Percentiles rank a stretch among this genome's conserved stretches.
These are phyloP conservation scores for Cairina moschata DNA, from an alignment of 2,113 vertebrate species.

Conservation along the genomic window DNA sequence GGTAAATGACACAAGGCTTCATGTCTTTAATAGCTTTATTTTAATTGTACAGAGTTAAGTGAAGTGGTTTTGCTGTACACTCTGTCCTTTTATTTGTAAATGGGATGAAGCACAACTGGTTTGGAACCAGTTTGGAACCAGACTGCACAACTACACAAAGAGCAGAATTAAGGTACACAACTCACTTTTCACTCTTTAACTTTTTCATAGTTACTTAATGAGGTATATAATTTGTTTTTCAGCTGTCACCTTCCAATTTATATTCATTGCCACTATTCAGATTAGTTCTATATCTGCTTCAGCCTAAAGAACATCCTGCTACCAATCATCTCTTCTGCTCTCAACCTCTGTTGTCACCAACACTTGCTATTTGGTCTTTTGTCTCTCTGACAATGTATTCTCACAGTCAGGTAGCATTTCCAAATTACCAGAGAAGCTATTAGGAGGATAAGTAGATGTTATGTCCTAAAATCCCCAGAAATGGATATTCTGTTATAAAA, in stretches of 20 bases:
- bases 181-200: background rate
- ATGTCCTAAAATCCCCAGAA: background rate
- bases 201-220: background rate
- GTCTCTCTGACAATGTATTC: background rate
- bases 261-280: background rate
- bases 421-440: background rate
- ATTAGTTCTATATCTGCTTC: background rate
- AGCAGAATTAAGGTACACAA: background rate
- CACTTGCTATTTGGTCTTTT: background rate
- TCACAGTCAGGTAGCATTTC: background rate
- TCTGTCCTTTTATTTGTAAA: background rate
- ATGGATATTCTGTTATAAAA: background rate
- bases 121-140: background rate
- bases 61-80: background rate
- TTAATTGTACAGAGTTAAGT: background rate
- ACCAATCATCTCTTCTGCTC: background rate
- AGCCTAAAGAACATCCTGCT: background rate
- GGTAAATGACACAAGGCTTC: background rate
- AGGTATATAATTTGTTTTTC: background rate
- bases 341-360: background rate
- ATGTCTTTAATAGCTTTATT: background rate
- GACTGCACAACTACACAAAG: rapidly evolving
- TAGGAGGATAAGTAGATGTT: background rate
- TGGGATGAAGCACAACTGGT: background rate
- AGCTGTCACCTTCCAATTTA: background rate